A percentile compares a stretch with the other conserved stretches of the same genome.
phyloP scores from a whole-genome alignment of 2,888 invertebrate genomes.

The Orthosia gothica region DNA sequence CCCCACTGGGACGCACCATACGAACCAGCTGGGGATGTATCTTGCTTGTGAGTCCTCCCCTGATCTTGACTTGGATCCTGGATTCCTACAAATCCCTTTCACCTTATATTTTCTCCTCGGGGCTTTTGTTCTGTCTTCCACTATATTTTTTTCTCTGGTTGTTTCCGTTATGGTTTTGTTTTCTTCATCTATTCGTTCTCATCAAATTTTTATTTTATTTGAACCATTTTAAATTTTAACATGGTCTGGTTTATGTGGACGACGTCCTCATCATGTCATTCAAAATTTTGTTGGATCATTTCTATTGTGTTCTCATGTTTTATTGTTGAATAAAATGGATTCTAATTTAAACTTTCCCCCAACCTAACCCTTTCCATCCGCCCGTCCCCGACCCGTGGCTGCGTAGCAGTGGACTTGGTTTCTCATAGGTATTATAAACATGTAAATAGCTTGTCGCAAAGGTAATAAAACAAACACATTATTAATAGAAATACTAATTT shows the following conservation, averaged over 20 bases:
- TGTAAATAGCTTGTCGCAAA: conserved; percentile 89
- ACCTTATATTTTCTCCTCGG: conserved; percentile 49
- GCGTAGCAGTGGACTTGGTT: conserved; percentile 91
- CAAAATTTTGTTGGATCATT: conserved; percentile 29
- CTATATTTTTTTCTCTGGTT: conserved; percentile 18
- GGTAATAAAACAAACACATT: conserved; percentile 85
- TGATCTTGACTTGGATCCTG: conserved; percentile 80
- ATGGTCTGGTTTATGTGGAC: conserved; percentile 36
- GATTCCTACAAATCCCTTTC: conserved; percentile 70
- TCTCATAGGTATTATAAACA: conserved; percentile 87
- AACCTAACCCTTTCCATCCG: conserved; percentile 51
- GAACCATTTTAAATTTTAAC: conserved; percentile 5
- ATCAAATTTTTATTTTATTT: neutral
- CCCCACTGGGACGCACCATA: conserved; percentile 87
- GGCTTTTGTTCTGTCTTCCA: conserved; percentile 8
- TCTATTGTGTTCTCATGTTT: conserved; percentile 45
- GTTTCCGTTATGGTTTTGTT: neutral
- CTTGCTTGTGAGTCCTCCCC: conserved; percentile 91
- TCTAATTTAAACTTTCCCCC: conserved; percentile 52
- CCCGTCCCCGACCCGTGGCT: conserved; percentile 79
- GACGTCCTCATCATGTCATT: conserved; percentile 12
- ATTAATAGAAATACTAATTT: conserved; percentile 74
- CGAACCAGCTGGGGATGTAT: conserved; percentile 89
- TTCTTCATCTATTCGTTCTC: conserved; percentile 7
- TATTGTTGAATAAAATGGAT: conserved; percentile 46